A percentile compares a stretch with the other conserved stretches of the same genome.
These are phyloP conservation scores for Podotricha telesiphe DNA, from an alignment of 2,888 invertebrate genomes.

Conservation along the genomic window DNA sequence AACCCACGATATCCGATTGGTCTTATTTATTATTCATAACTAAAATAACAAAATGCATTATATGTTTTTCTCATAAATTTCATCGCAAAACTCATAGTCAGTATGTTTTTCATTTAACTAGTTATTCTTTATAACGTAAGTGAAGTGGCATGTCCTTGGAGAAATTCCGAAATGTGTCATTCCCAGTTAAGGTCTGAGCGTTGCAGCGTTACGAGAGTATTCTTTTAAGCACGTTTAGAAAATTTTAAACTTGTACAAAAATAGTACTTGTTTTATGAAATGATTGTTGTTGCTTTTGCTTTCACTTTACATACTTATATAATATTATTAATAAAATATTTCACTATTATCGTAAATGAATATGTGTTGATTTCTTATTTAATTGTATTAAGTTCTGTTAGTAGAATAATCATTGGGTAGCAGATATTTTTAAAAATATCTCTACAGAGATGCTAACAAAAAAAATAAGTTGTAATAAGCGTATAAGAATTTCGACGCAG, in stretches of 20 bases:
- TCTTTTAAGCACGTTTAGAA: slow-evolving; percentile 12
- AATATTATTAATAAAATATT: background rate
- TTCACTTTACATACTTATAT: background rate
- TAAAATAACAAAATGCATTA: too few species aligned
- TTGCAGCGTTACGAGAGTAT: slow-evolving; percentile 10
- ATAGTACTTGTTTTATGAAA: slow-evolving; percentile 5
- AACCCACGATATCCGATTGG: too few species aligned
- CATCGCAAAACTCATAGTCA: background rate
- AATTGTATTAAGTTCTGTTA: too few species aligned
- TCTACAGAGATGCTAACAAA: too few species aligned
- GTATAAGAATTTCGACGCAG: too few species aligned
- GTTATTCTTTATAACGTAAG: slow-evolving; percentile 4
- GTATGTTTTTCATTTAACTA: slow-evolving; percentile 2
- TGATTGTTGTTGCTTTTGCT: background rate
- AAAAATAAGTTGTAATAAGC: too few species aligned
- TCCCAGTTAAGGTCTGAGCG: slow-evolving; percentile 8
- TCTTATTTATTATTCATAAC: too few species aligned
- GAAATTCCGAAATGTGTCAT: slow-evolving; percentile 24
- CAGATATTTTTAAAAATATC: too few species aligned
- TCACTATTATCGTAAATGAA: too few species aligned
- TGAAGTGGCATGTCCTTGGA: background rate
- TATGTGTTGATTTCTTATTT: too few species aligned
- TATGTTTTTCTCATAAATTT: background rate
- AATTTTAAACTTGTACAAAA: background rate
- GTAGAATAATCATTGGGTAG: too few species aligned